Evolutionary conservation across 2,888 invertebrate genomes (phyloP), one percentile per base, ranked within the genome.

Genomic region (Ganaspis brasiliensis): DNA sequence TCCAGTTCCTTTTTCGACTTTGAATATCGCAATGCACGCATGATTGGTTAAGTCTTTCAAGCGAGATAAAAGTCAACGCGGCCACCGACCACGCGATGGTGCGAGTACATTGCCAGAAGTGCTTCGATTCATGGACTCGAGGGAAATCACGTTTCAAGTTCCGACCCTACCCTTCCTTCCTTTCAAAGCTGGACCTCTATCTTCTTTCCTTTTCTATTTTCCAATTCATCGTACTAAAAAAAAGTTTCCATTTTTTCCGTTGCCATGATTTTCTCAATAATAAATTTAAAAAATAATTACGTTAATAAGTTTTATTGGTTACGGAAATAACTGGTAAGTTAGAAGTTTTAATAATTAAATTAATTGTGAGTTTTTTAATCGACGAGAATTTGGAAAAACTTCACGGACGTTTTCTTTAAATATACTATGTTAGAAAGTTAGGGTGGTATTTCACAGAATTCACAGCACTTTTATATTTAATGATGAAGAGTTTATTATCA

Each of bases 121-220:
- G 87, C 88, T 88, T 90, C 86, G 88, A 88, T 88, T 87, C 87
- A 81, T 86, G 86, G 89, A 89, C 90, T 90, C 90, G 83, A 72
- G 90, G 90, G 90, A 91, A 91, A 91, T 91, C 90, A 90, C 90
- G 89, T 90, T 89, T 90, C 87, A 90, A 90, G 87, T 88, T 89
- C 86, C 86, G 72, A 56, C 35, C 26, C 52, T 72, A 56, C 24
- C 79, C 78, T 78, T 82, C 79, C 76, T 77, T 79, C 78, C 77
- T 77, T 80, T 78, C 79, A 72, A 77, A 79, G 56, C 70, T 45
- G 26, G 19, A 14, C 78, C 77, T 77, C 79, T 75, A 73, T 81
- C 76, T 79, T 81, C 78, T 72, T 78, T 82, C 35, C 31, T 40
- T 63, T 14, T 21, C 14, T 63, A 63, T 40, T 63, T 21, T 37